Evolutionary conservation across 2,113 vertebrate species (phyloP).

Genomic region (Lagopus muta): DNA sequence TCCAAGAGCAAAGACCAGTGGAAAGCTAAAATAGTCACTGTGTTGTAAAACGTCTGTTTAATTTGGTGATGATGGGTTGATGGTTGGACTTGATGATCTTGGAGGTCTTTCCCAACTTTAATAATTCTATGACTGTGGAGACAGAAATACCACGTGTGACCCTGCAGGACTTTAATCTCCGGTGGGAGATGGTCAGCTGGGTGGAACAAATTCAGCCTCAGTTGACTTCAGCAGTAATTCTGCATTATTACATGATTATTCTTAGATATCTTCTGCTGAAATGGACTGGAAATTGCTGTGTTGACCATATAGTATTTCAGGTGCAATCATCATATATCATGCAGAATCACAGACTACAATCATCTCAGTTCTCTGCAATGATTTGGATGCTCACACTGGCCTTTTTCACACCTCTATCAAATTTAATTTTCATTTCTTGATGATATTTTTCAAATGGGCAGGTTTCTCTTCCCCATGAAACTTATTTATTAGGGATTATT

Average conservation of each 20-base stretch:
- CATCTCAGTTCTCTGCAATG: not conserved
- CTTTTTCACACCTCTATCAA: not conserved
- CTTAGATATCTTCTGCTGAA: not conserved
- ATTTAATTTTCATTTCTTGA: not conserved
- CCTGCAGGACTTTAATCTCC: not conserved
- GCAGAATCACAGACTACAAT: not conserved
- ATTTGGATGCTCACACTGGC: not conserved
- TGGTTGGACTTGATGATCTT: no score
- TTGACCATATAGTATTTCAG: not conserved
- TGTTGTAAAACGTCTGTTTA: not conserved
- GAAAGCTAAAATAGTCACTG: not conserved
- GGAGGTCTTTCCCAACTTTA: no score
- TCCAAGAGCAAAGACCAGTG: not conserved
- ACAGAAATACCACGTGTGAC: not conserved
- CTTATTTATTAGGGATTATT: not conserved
- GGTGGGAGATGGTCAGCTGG: not conserved
- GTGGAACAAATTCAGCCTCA: not conserved
- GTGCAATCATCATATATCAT: not conserved
- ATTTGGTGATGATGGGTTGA: no score
- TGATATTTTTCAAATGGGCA: not conserved
- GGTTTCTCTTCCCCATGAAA: not conserved
- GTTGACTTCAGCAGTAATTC: not conserved
- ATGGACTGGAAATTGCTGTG: not conserved
- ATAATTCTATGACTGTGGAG: not conserved
- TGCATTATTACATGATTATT: not conserved